These are phyloP conservation scores for Anas capensis DNA, from an alignment of 2,797 vertebrate genomes.

Conservation along the genomic window DNA sequence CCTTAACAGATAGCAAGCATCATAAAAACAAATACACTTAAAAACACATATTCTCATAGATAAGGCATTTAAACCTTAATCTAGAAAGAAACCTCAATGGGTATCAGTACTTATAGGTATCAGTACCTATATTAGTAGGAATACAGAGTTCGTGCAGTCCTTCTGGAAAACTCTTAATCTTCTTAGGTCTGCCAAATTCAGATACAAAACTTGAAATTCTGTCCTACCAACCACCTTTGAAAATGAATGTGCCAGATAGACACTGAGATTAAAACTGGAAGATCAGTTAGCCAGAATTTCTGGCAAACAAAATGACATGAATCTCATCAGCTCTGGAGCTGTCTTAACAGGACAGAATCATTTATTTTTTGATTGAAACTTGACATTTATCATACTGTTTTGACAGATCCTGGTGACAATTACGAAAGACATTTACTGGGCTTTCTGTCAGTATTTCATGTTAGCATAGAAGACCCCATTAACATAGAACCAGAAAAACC, in stretches of 20 bases:
- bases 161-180: background rate
- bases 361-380: slow-evolving; percentile 44
- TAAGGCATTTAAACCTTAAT: background rate
- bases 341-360: background rate
- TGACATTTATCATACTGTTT: slow-evolving; percentile 38
- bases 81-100: background rate
- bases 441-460: slow-evolving; percentile 41
- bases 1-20: no score
- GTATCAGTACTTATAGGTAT: background rate
- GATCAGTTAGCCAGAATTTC: background rate
- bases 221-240: background rate
- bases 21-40: no score
- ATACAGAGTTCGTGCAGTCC: background rate
- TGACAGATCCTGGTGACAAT: slow-evolving; percentile 28
- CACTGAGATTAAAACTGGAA: background rate
- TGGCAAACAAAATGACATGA: background rate
- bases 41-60: no score
- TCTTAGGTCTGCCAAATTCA: background rate
- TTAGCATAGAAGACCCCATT: slow-evolving; percentile 9
- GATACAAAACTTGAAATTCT: background rate
- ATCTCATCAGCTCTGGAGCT: background rate
- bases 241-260: background rate
- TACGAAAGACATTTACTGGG: background rate
- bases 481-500: background rate
- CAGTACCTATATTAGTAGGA: background rate